Conservation (phyloP, 2,113 vertebrate genomes). For the Macheiramphus alcinus region DNA sequence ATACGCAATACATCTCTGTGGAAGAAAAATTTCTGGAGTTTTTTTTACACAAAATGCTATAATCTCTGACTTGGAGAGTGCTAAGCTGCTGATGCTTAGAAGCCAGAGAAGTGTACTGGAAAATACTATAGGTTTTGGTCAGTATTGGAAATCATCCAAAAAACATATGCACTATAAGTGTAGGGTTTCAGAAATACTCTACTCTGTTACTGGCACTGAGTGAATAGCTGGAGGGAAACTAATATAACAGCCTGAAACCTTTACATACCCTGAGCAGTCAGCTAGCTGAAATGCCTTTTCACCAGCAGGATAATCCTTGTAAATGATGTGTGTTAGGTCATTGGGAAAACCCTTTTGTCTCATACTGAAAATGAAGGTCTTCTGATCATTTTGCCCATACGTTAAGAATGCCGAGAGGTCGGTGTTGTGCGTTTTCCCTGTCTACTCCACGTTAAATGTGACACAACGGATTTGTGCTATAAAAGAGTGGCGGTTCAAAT, state of each 20-base stretch:
- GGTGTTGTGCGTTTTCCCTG: not conserved
- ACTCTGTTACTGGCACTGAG: not conserved
- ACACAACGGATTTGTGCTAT: not conserved
- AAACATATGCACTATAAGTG: not conserved
- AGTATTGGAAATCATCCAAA: not conserved
- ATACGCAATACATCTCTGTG: not conserved
- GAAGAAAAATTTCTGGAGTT: not conserved
- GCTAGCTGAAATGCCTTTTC: conserved; percentile 1
- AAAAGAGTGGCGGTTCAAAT: not conserved
- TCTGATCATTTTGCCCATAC: not conserved
- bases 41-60: not conserved
- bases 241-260: not conserved
- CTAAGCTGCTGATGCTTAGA: not conserved
- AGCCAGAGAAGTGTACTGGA: not conserved
- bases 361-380: not conserved
- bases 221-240: not conserved
- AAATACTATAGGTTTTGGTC: not conserved
- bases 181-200: not conserved
- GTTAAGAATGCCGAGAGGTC: not conserved
- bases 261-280: not conserved
- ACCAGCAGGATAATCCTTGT: not conserved
- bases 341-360: not conserved
- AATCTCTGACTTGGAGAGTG: not conserved
- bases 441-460: not conserved
- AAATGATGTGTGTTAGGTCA: not conserved